Conservation (phyloP, 1,140 invertebrate genomes). For the Zaprionus ornatus region DNA sequence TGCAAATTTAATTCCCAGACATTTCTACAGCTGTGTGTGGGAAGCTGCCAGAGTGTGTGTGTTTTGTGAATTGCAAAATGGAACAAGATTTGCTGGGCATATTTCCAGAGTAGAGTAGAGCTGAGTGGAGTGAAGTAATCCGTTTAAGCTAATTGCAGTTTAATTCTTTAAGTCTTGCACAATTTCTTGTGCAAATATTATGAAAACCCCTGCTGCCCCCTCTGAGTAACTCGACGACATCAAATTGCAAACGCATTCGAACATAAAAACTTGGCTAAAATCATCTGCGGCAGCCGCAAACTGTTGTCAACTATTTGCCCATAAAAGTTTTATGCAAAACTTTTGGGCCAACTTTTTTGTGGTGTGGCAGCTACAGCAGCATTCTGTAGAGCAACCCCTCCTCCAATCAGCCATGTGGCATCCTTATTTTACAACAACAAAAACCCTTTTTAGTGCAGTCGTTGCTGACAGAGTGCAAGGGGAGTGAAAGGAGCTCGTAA, state of each 20-base stretch:
- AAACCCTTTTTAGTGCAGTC: conserved; percentile 68
- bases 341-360: conserved; percentile 26
- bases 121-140: conserved; percentile 2
- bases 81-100: neutral
- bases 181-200: neutral
- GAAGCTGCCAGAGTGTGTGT: neutral
- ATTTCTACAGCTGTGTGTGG: neutral
- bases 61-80: neutral
- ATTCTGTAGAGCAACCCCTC: too few relatives aligned
- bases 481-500: conserved; percentile 33
- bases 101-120: neutral
- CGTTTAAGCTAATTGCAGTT: conserved; percentile 1
- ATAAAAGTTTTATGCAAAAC: conserved; percentile 42
- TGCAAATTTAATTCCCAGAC: conserved; percentile 17
- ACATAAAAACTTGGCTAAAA: conserved; percentile 20
- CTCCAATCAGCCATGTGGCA: neutral
- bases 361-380: neutral
- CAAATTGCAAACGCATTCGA: neutral
- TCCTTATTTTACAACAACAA: conserved; percentile 12
- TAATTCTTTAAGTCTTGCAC: neutral
- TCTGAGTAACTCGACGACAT: neutral
- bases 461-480: conserved; percentile 32
- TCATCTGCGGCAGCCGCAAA: conserved; percentile 24
- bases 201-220: neutral
- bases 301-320: conserved; percentile 35